A percentile compares a stretch with the other conserved stretches of the same genome.
Evolutionary conservation across 2,113 vertebrate species (phyloP).

Genomic region (Pogonocichla stellata): DNA sequence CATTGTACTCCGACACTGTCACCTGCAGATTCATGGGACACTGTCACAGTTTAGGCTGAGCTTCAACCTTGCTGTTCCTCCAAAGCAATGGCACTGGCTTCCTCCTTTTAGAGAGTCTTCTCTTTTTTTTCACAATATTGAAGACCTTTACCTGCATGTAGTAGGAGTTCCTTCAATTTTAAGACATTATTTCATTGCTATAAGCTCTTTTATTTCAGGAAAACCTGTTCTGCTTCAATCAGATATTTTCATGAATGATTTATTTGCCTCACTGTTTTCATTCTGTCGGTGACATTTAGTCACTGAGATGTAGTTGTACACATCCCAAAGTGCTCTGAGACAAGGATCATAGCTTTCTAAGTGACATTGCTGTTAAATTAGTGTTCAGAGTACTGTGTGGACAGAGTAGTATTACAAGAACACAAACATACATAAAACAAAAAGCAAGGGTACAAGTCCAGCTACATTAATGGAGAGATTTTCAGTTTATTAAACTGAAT

Average conservation of each 20-base stretch:
- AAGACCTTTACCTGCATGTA: background rate
- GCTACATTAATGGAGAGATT: background rate
- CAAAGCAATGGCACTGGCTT: background rate
- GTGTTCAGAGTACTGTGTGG: background rate
- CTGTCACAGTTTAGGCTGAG: background rate
- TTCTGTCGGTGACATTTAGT: background rate
- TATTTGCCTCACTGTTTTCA: background rate
- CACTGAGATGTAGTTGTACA: background rate
- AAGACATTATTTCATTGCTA: background rate
- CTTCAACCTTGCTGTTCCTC: background rate
- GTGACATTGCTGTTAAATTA: background rate
- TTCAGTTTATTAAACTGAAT: background rate
- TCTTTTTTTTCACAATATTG: background rate
- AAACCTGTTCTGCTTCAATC: background rate
- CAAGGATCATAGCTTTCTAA: background rate
- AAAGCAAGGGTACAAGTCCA: background rate
- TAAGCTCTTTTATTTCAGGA: background rate
- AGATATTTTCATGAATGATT: background rate
- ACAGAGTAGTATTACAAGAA: background rate
- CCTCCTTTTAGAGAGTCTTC: background rate
- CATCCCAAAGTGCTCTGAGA: background rate
- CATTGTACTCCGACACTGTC: background rate
- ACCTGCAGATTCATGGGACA: background rate
- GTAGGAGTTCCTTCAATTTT: background rate
- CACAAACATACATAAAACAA: background rate